These are phyloP conservation scores for Lucifuga dentata DNA, from an alignment of 2,113 vertebrate species.

Conservation along the genomic window DNA sequence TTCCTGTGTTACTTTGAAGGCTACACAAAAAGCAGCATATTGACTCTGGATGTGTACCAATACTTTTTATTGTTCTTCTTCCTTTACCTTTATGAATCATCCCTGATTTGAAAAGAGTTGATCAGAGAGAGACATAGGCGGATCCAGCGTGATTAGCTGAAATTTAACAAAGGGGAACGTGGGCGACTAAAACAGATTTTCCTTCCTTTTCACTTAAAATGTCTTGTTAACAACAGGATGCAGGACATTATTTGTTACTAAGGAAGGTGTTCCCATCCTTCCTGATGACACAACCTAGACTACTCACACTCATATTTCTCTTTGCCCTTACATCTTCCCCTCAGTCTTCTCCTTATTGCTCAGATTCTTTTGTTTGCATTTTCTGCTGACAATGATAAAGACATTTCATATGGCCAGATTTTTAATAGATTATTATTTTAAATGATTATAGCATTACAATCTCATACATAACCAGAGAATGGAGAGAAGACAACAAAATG, in stretches of 20 bases:
- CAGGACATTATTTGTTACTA: conserved; percentile 11
- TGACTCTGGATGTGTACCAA: conserved; percentile 53
- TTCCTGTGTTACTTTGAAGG: conserved; percentile 42
- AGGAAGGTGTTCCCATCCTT: not conserved
- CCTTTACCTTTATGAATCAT: conserved; percentile 54
- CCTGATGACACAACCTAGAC: conserved; percentile 43
- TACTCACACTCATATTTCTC: not conserved
- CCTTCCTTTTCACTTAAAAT: not conserved
- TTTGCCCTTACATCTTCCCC: conserved; percentile 30
- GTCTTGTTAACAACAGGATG: conserved; percentile 21
- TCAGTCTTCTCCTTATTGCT: conserved; percentile 30
- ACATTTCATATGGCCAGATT: conserved; percentile 8
- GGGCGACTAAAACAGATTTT: conserved; percentile 14
- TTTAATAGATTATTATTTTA: not conserved
- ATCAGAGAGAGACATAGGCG: conserved; percentile 22
- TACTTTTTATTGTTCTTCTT: conserved; percentile 44
- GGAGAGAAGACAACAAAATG: conserved; percentile 18
- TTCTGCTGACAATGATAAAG: conserved; percentile 4
- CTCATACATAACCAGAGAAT: conserved; percentile 5
- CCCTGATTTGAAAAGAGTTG: conserved; percentile 42
- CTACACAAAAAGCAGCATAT: conserved; percentile 53
- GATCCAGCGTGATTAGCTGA: conserved; percentile 36
- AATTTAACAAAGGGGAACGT: conserved; percentile 17
- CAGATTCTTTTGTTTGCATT: not conserved
- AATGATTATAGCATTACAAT: conserved; percentile 3